Evolutionary conservation across 2,113 vertebrate genomes (phyloP).

Genomic region (Meles meles): DNA sequence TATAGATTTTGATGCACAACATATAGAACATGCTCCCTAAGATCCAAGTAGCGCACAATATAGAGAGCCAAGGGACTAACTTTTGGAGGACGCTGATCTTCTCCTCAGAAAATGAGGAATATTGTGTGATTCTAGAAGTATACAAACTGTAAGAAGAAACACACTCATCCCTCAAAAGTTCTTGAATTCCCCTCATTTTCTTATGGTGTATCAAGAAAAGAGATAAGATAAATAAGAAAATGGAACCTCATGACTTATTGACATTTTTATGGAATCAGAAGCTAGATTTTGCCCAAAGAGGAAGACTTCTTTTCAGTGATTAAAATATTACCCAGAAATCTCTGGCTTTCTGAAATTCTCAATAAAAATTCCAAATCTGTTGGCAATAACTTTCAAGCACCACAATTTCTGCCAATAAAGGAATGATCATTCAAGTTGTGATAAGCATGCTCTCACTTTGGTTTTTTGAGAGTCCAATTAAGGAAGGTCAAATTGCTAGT

Average conservation of each 20-base stretch:
- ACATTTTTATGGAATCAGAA: slow-evolving; percentile 5
- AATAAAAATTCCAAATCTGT: slow-evolving; percentile 26
- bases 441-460: slow-evolving; percentile 5
- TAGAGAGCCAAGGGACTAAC: not conserved
- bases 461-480: not conserved
- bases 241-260: not conserved
- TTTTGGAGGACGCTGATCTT: not conserved
- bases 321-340: slow-evolving; percentile 36
- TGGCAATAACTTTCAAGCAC: not conserved
- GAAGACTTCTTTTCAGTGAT: not conserved
- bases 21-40: not conserved
- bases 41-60: not conserved
- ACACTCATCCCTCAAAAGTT: not conserved
- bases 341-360: slow-evolving; percentile 33
- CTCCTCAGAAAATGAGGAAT: not conserved
- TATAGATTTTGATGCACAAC: not conserved
- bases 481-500: not conserved
- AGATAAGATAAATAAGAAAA: slow-evolving; percentile 1
- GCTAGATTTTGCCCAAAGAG: not conserved
- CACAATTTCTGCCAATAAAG: not conserved
- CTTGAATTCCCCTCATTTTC: not conserved
- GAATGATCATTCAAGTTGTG: not conserved
- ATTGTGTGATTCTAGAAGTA: not conserved
- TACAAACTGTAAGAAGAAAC: not conserved
- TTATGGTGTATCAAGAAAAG: not conserved